Evolutionary conservation across 2,797 vertebrate genomes (phyloP).

Genomic region (Arremon aurantiirostris): DNA sequence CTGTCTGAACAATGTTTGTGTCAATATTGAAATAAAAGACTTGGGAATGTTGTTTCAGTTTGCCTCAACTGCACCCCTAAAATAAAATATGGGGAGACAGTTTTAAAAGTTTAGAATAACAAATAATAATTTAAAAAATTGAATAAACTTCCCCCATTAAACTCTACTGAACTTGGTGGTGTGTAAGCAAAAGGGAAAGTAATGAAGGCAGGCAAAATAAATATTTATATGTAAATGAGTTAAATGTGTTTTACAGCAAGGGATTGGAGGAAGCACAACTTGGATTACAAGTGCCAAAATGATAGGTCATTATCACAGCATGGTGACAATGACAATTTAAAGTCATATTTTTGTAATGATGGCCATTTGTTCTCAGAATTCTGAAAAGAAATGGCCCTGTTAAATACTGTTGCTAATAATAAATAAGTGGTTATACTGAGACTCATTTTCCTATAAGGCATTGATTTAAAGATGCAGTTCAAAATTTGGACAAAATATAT

Average conservation of each 20-base stretch:
- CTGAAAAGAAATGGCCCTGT: not conserved
- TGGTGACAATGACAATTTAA: not conserved
- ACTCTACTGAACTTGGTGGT: not conserved
- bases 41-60: not conserved
- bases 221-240: not conserved
- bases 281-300: not conserved
- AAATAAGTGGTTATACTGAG: not conserved
- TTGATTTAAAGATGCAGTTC: not conserved
- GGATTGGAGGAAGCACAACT: not conserved
- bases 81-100: not conserved
- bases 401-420: not conserved
- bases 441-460: not conserved
- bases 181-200: not conserved
- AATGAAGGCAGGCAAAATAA: not conserved
- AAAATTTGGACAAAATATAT: fast-evolving
- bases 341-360: not conserved
- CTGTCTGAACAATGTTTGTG: not conserved
- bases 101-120: not conserved
- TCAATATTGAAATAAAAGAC: not conserved
- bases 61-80: not conserved
- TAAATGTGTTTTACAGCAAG: not conserved
- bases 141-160: not conserved
- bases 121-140: not conserved
- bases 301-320: not conserved
- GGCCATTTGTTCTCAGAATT: not conserved